Evolutionary conservation across 2,113 vertebrate species (phyloP).

Genomic region (Nerophis ophidion): DNA sequence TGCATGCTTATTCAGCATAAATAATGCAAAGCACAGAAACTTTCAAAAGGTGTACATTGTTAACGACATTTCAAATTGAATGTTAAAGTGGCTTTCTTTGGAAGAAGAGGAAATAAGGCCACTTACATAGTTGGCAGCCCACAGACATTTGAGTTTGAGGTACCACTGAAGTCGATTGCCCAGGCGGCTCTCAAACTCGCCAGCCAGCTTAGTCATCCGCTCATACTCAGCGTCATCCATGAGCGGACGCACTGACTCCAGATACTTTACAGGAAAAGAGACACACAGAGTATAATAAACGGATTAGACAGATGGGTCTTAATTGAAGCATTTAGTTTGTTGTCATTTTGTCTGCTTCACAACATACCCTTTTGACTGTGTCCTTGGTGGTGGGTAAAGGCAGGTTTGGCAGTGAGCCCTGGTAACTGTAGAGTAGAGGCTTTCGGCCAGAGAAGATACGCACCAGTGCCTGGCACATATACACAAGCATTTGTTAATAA

Average conservation of each 20-base stretch:
- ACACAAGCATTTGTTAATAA: constrained; percentile 13
- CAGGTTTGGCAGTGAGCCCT: constrained; percentile 80
- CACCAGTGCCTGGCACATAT: constrained; percentile 75
- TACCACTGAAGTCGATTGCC: constrained; percentile 82
- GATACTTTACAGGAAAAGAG: constrained; percentile 63
- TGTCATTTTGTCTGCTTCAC: constrained; percentile 25
- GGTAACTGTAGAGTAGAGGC: constrained; percentile 84
- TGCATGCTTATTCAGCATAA: constrained; percentile 33
- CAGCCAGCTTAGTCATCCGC: constrained; percentile 63
- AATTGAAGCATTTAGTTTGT: not conserved
- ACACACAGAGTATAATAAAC: not conserved
- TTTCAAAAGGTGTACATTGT: constrained; percentile 30
- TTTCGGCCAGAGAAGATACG: constrained; percentile 86
- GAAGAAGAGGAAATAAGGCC: not conserved
- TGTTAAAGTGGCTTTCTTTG: not conserved
- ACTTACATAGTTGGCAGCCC: constrained; percentile 88
- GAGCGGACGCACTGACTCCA: constrained; percentile 81
- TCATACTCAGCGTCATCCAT: constrained; percentile 70
- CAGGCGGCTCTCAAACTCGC: constrained; percentile 76
- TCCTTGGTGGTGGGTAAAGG: constrained; percentile 79
- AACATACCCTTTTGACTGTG: constrained; percentile 79
- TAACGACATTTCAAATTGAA: constrained; percentile 38
- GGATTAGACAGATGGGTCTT: not conserved
- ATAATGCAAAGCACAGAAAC: constrained; percentile 37
- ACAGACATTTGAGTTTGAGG: constrained; percentile 84